Base-by-base conservation (phyloP, 2,797 vertebrate genomes). In the Ataeniobius toweri region DNA sequence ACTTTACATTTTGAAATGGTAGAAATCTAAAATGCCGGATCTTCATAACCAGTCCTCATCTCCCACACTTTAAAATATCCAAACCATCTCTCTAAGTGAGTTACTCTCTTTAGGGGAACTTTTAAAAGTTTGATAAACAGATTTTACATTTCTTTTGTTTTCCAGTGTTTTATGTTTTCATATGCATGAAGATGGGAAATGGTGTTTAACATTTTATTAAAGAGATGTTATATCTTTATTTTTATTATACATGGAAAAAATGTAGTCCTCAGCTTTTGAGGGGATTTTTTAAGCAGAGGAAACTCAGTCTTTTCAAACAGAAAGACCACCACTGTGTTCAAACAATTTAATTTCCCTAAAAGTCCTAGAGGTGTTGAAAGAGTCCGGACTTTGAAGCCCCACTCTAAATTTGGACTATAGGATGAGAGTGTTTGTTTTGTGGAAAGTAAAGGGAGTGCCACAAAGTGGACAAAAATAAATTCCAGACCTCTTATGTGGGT, bases 381-480 rank as follows among this genome's bases (percentile, higher is more conserved):
- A 75, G 53, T 20, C 51, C 5, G 39, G n/a, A 28, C 85, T 91
- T 91, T 91, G 76, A 93, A 83, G 71, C 74, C 55, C 41, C 77
- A 24, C 0, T 31, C 80, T 74, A 41, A 14, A 79, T 86, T 89
- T 84, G 85, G 81, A 68, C 5, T 9, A 6, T 36, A 68, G 85
- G 89, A 89, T 89, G 77, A 78, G 76, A 79, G 36, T 93, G 81
- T 93, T 95, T 92, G 82, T 71, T 59, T 58, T 75, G 77, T 28
- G 75, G 68, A 86, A 82, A 87, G 84, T 83, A 48, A 31, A 68
- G 28, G 77, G 74, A 81, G 79, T 85, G 88, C 87, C 58, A 56
- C 76, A 83, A 10, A 20, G 31, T 26, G 41, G 83, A 89, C 90
- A 82, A 75, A 91, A 95, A 94, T 95, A 93, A 83, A 90, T 77